Percentiles rank a stretch among this genome's conserved stretches.
phyloP scores from a whole-genome alignment of 2,888 invertebrate genomes.

The Eupithecia insigniata region DNA sequence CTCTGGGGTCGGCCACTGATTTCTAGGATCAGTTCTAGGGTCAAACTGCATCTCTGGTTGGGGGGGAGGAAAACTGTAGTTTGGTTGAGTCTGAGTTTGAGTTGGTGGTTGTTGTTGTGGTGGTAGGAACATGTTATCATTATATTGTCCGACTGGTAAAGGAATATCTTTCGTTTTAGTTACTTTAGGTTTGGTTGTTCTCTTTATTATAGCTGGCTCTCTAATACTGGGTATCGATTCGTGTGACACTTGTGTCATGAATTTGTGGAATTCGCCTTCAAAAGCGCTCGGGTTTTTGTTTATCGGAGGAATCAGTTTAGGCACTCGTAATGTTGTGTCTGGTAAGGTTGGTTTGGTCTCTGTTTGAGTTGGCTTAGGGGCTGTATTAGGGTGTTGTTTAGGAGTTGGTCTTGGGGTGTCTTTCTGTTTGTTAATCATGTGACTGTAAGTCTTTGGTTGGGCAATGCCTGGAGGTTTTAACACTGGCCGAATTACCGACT shows the following conservation, averaged over 20 bases:
- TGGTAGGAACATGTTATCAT: slow-evolving; percentile 69
- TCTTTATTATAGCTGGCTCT: slow-evolving; percentile 1
- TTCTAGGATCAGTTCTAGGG: slow-evolving; percentile 42
- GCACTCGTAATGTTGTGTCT: slow-evolving; percentile 56
- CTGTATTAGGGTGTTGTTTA: background rate
- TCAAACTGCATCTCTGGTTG: slow-evolving; percentile 45
- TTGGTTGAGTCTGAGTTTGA: slow-evolving; percentile 27
- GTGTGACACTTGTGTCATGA: slow-evolving; percentile 54
- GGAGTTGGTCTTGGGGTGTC: background rate
- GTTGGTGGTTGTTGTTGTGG: slow-evolving; percentile 22
- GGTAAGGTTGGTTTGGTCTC: slow-evolving; percentile 46
- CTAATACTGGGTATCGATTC: background rate
- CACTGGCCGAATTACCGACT: background rate
- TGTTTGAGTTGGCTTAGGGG: slow-evolving; percentile 25
- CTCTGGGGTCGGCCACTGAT: slow-evolving; percentile 52
- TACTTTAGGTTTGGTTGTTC: slow-evolving; percentile 29
- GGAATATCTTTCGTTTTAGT: slow-evolving; percentile 23
- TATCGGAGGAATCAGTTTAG: slow-evolving; percentile 61
- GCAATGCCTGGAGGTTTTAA: slow-evolving; percentile 1
- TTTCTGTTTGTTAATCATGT: slow-evolving; percentile 25
- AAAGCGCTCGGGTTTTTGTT: slow-evolving; percentile 77
- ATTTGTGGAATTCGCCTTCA: slow-evolving; percentile 74
- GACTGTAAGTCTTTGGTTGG: slow-evolving; percentile 26
- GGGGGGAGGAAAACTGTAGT: slow-evolving; percentile 26
- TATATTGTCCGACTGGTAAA: slow-evolving; percentile 74